Evolutionary conservation across 1,140 invertebrate genomes (phyloP).

Genomic region (Drosophila sp.): DNA sequence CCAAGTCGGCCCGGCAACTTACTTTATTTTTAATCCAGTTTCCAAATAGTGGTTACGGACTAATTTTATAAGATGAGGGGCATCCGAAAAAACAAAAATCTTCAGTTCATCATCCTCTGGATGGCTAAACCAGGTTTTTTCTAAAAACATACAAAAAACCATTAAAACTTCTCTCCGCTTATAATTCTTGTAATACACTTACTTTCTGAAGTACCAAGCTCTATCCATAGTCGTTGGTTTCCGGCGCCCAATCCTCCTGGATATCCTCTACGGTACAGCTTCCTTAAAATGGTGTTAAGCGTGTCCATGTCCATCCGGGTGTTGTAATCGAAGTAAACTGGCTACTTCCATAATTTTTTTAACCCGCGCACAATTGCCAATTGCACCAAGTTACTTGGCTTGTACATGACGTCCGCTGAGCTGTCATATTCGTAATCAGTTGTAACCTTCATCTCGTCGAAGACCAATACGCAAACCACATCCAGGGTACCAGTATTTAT

Average conservation of each 20-base stretch:
- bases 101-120: slow-evolving; percentile 8
- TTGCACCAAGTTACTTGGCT: not conserved
- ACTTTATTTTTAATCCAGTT: not conserved
- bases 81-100: slow-evolving; percentile 20
- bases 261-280: not conserved
- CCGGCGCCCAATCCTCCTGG: slow-evolving; percentile 3
- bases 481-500: too few species aligned
- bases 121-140: slow-evolving; percentile 13
- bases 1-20: too few species aligned
- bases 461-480: not conserved
- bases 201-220: slow-evolving; percentile 5
- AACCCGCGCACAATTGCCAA: not conserved
- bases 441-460: not conserved
- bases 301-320: slow-evolving; percentile 1
- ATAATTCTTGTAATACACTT: slow-evolving; percentile 1
- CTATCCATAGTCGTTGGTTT: slow-evolving; percentile 3
- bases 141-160: slow-evolving; percentile 9
- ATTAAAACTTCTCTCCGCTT: not conserved
- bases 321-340: slow-evolving; percentile 10
- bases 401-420: not conserved
- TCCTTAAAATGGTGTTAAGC: slow-evolving; percentile 1
- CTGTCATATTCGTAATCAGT: not conserved
- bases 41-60: slow-evolving; percentile 12
- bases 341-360: slow-evolving; percentile 2
- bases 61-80: slow-evolving; percentile 19